Evolutionary conservation across 1,140 invertebrate species (phyloP).

Genomic region (Drosophila erecta): DNA sequence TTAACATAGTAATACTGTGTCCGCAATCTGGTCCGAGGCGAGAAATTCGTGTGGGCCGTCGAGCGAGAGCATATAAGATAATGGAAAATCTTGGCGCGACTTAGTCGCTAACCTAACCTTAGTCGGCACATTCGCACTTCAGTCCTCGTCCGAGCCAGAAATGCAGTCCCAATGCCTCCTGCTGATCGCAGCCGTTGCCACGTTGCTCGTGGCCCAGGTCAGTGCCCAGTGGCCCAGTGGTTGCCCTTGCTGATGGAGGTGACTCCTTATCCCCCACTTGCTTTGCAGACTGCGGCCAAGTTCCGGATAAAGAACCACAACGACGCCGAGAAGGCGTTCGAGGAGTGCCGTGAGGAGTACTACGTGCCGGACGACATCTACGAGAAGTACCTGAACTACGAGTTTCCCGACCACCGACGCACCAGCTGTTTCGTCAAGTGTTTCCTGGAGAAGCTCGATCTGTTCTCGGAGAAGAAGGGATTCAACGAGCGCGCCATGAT

Average conservation of each 20-base stretch:
- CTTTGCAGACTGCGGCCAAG: slow-evolving; percentile 61
- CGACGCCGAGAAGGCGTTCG: slow-evolving; percentile 66
- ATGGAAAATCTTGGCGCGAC: slow-evolving; percentile 68
- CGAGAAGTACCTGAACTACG: slow-evolving; percentile 72
- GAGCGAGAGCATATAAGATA: slow-evolving; percentile 60
- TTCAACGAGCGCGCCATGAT: slow-evolving; percentile 69
- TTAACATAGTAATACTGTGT: slow-evolving; percentile 9
- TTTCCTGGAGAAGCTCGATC: slow-evolving; percentile 74
- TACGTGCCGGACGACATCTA: slow-evolving; percentile 75
- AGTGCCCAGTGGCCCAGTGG: slow-evolving; percentile 24
- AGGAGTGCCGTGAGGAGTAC: slow-evolving; percentile 68
- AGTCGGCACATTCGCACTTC: slow-evolving; percentile 66
- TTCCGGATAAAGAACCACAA: slow-evolving; percentile 63
- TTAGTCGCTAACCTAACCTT: slow-evolving; percentile 55
- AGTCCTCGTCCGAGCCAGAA: slow-evolving; percentile 63
- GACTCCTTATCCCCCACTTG: slow-evolving; percentile 3
- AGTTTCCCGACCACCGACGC: slow-evolving; percentile 69
- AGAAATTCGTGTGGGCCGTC: slow-evolving; percentile 24
- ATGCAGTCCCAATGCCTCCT: slow-evolving; percentile 64
- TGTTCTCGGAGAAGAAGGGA: slow-evolving; percentile 68
- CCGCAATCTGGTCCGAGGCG: slow-evolving; percentile 22
- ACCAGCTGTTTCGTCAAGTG: slow-evolving; percentile 79
- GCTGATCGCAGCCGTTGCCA: slow-evolving; percentile 41
- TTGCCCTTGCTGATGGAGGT: slow-evolving; percentile 18
- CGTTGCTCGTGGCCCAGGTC: slow-evolving; percentile 51